Evolutionary conservation across 2,888 invertebrate species (phyloP).

Genomic region (Cheilosia grossa): DNA sequence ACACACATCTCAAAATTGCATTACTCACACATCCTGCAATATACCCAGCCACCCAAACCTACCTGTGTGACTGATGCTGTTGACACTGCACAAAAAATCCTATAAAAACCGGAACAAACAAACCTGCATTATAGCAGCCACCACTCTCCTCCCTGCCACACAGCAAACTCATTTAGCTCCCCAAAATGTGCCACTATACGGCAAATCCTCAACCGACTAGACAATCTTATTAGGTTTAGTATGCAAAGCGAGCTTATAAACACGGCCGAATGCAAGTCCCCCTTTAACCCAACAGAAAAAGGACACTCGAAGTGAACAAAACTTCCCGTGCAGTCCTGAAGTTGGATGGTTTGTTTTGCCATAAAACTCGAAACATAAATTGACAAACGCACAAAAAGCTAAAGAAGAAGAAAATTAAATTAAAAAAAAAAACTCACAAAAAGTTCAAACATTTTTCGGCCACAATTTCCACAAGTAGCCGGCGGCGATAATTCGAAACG

Average conservation of each 20-base stretch:
- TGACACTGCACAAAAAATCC: neutral
- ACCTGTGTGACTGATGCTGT: constrained; percentile 19
- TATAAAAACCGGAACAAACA: constrained; percentile 19
- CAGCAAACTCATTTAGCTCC: constrained; percentile 26
- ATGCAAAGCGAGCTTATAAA: constrained; percentile 40
- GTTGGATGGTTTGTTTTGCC: constrained; percentile 29
- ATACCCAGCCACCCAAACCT: neutral
- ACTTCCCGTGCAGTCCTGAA: neutral
- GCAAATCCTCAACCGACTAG: constrained; percentile 36
- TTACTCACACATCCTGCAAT: constrained; percentile 33
- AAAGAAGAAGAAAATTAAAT: constrained; percentile 1
- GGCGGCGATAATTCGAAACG: constrained; percentile 19
- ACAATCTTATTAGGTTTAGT: constrained; percentile 66
- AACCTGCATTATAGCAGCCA: constrained; percentile 15
- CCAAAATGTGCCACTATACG: constrained; percentile 10
- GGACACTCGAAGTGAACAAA: constrained; percentile 2
- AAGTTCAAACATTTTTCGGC: constrained; percentile 25
- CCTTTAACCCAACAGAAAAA: constrained; percentile 2
- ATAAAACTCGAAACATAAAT: constrained; percentile 54
- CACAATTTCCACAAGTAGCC: constrained; percentile 40
- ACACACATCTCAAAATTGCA: constrained; percentile 27
- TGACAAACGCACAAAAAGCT: constrained; percentile 40
- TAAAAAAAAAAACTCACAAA: neutral
- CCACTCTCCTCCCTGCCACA: neutral
- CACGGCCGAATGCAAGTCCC: constrained; percentile 26